Evolutionary conservation across 2,888 invertebrate species (phyloP).

Genomic region (Campoplex capitator): DNA sequence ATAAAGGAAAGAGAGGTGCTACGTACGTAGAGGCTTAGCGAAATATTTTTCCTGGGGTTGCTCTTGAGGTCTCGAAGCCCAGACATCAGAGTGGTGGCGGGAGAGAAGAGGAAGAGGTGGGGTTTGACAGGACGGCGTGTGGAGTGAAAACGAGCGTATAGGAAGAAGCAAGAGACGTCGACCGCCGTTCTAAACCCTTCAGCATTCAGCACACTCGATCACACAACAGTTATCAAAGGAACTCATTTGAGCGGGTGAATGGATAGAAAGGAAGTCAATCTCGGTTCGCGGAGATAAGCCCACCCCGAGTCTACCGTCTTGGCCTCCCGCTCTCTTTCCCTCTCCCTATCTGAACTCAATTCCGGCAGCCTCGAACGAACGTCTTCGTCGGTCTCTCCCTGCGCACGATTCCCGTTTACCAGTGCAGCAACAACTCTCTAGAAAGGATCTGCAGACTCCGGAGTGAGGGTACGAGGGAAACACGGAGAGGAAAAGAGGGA

Average conservation of each 20-base stretch:
- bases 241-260: constrained; percentile 75
- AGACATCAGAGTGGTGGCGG: constrained; percentile 23
- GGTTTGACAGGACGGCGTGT: constrained; percentile 32
- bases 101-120: constrained; percentile 1
- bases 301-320: constrained; percentile 81
- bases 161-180: constrained; percentile 62
- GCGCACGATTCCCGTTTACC: constrained; percentile 62
- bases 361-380: constrained; percentile 32
- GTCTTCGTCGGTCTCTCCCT: constrained; percentile 48
- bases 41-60: constrained; percentile 61
- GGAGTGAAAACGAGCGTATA: constrained; percentile 58
- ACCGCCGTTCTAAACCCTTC: constrained; percentile 81
- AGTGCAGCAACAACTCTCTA: constrained; percentile 59
- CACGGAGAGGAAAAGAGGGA: background rate
- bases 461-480: background rate
- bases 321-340: constrained; percentile 43
- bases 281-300: constrained; percentile 84
- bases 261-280: constrained; percentile 79
- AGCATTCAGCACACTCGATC: constrained; percentile 84
- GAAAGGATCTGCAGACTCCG: constrained; percentile 28
- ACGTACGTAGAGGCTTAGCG: constrained; percentile 63
- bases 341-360: constrained; percentile 35
- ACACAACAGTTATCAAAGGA: constrained; percentile 85
- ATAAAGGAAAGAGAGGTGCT: constrained; percentile 20
- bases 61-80: constrained; percentile 28